Evolutionary conservation across 1,140 invertebrate species (phyloP), one percentile per base, ranked within the genome.

Genomic region (Arion vulgaris): DNA sequence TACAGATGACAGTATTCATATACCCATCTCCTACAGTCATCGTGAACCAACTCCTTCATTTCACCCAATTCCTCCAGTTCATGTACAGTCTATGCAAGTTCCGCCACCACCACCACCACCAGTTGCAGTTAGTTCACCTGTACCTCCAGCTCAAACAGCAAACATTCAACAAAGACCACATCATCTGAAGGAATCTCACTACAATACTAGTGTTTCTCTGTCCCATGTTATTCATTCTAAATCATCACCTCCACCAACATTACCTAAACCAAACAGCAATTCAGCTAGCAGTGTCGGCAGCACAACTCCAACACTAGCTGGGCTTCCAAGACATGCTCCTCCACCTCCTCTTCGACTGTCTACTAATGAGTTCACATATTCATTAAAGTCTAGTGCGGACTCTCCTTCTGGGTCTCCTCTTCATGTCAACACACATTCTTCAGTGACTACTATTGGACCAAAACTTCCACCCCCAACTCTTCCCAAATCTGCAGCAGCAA

Each of bases 391-490:
- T 36, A 51, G 45, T 69, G 34, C 45, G 39, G 51, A 80, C 82
- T 73, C 82, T 83, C 69, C 81, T 45, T 62, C 83, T 79, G 57
- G 71, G 39, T 68, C 62, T 71, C 78, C 83, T 28, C 68, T 81
- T 36, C 80, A 80, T 77, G 77, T 77, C 49, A n/a, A 84, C 77
- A 53, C 75, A 41, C 76, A 75, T 51, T 84, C 84, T 26, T 84
- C 79, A 62, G 76, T 78, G 77, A 83, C 83, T n/a, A 82, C 81
- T 7, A 76, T 84, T n/a, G 80, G 83, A 81, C 80, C 75, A 71
- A 86, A 82, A 83, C 84, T 75, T 34, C 85, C 73, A 68, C 82
- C 82, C 9, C 85, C 81, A 19, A 84, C 80, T 62, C 51, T 80
- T 28, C 82, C 84, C n/a, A 85, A 85, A 41, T 68, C 74, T 0